A percentile compares a stretch with the other conserved stretches of the same genome.
Conservation (phyloP, 2,888 invertebrate genomes). For the Diadegma fenestrale region DNA sequence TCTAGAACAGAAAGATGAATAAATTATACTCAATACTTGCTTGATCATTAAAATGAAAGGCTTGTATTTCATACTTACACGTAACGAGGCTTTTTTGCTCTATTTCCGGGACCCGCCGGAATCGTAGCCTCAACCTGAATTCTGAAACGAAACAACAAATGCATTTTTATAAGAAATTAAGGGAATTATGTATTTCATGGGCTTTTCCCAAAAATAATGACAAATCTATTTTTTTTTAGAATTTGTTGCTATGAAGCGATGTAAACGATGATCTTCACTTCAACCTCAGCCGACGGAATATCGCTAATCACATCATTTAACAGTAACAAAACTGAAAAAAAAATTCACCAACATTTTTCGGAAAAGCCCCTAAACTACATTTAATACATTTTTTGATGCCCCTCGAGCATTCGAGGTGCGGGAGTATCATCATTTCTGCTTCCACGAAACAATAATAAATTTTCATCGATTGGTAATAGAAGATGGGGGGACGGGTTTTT, state of each 20-base stretch:
- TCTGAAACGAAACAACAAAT: constrained; percentile 8
- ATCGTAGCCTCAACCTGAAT: not conserved
- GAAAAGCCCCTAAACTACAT: not conserved
- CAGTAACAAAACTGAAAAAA: not conserved
- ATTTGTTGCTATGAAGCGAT: constrained; percentile 1
- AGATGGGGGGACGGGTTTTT: not conserved
- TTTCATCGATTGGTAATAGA: not conserved
- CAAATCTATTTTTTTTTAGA: not conserved
- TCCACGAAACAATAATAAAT: not conserved
- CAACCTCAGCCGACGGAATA: not conserved
- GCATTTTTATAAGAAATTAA: constrained; percentile 1
- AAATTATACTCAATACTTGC: not conserved
- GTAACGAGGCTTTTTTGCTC: not conserved
- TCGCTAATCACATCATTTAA: not conserved
- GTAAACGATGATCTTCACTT: not conserved
- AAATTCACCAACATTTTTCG: not conserved
- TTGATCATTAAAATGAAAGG: not conserved
- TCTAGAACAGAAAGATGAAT: not conserved
- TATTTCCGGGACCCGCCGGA: not conserved
- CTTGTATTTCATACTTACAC: not conserved
- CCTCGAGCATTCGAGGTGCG: not conserved
- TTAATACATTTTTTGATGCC: not conserved
- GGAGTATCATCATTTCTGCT: not conserved
- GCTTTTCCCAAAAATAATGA: not conserved
- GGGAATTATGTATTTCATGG: not conserved